Evolutionary conservation across 2,113 vertebrate genomes (phyloP).

Genomic region (Catagonus wagneri): DNA sequence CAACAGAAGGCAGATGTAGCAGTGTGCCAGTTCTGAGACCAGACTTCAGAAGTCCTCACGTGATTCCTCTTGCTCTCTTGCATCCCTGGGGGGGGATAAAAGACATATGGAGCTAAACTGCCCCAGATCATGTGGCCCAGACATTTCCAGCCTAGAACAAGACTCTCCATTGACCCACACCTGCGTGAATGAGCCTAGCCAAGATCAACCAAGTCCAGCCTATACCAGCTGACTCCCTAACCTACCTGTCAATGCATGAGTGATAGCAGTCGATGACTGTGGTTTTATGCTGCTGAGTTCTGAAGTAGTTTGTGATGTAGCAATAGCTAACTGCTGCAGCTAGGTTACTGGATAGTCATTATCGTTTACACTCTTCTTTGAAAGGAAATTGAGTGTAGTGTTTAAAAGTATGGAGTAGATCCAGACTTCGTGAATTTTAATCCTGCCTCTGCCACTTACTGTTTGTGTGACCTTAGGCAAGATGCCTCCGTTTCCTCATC

Average conservation of each 20-base stretch:
- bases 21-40: neutral
- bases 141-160: neutral
- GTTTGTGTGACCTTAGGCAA: neutral
- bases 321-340: neutral
- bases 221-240: neutral
- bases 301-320: neutral
- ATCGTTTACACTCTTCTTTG: neutral
- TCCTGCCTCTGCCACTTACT: neutral
- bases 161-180: neutral
- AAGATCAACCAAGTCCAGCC: neutral
- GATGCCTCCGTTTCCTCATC: neutral
- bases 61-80: neutral
- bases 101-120: rapidly evolving
- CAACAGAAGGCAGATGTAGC: neutral
- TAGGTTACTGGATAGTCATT: neutral
- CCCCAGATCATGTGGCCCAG: neutral
- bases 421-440: neutral
- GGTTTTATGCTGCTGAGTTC: neutral
- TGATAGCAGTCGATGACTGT: neutral
- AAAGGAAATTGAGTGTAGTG: neutral
- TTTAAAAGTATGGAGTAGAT: neutral
- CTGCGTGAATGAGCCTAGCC: neutral
- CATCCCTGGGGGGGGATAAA: neutral
- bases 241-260: neutral
- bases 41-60: rapidly evolving